Base-by-base conservation (phyloP, 2,113 vertebrate genomes). In the Verasper variegatus region DNA sequence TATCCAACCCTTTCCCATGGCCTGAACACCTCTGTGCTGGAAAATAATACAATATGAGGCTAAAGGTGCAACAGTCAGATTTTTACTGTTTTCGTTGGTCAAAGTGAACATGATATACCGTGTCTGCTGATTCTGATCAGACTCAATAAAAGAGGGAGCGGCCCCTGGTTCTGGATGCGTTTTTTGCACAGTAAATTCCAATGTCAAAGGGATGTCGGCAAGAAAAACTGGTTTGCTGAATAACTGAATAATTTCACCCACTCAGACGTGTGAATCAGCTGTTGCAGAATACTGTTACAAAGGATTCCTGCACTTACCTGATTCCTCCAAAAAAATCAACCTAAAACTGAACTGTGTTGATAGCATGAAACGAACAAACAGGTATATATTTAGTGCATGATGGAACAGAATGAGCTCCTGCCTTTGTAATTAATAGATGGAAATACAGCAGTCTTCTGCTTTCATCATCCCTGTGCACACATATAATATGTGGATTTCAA, bases 1-100 rank as follows among this genome's bases (percentile, higher is more conserved):
- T 69, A 18, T 51, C 17, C 18, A 51, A 51, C 17, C 15, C 47
- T 63, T 72, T 80, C 71, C 51, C 68, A 76, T 71, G 57, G 40
- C 14, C 26, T 23, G 7, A 54, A 18, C 45, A 56, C 66, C 61
- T 66, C 37, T 49, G 35, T 23, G 40, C 14, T 7, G 49, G 11
- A 58, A 64, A 59, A 72, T 49, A 72, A 17, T 14, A 26, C 13
- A 42, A 49, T 21, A n/a, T 7, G 23, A 11, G 45, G 20, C 45
- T 42, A 35, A 82, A 69, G 45, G 70, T 65, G 52, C 58, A 58
- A 35, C 21, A 12, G 10, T 14, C 51, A 26, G 31, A 26, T 54
- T 45, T 35, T 52, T 21, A 26, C 10, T 11, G 51, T 69, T 64
- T 31, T 73, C 35, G 1, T 26, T 12, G 15, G 61, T 68, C 49